Base-by-base conservation (phyloP, 2,797 vertebrate genomes). In the Phoeniculus purpureus region DNA sequence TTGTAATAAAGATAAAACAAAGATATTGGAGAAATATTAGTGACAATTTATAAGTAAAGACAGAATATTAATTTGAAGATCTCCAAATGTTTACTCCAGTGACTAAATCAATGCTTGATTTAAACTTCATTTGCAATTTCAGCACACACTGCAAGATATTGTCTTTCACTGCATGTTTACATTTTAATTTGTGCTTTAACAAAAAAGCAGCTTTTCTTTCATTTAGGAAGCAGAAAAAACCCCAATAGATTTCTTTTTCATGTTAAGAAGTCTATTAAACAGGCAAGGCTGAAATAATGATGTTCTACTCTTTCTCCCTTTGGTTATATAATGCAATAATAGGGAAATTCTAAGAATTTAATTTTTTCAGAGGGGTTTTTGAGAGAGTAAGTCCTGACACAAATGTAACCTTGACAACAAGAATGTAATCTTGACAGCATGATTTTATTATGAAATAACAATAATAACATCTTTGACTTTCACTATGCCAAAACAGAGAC, bases 171-270 rank as follows among this genome's bases (percentile, higher is more conserved):
- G 58, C 52, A 61, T 68, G 84, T 93, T 96, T 83, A 68, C 40
- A 32, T 74, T 90, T 96, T 91, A 95, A 95, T 93, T 92, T 95
- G 88, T 89, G 50, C n/a, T 56, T 88, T 91, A 92, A 77, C 67
- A 82, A 65, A 86, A 73, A 55, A n/a, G 15, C 18, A 87, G 50
- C 12, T 93, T 97, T 58, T 31, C 15, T 87, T 92, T 85, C 67
- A 87, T 68, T 93, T 68, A 87, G 48, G 83, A 93, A 81, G n/a
- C 3, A 66, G 29, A 50, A 71, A 80, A 81, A 66, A 87, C 3
- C 3, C 2, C 22, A 80, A 2, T 19, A 59, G 48, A 14, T 54
- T 91, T 71, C 7, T 82, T 81, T 93, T 86, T 80, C 68, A 43
- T 91, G 60, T 66, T 68, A 81, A 88, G 47, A 85, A 90, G 68